Conservation (phyloP, 2,888 invertebrate species). For the Globia sparganii region DNA sequence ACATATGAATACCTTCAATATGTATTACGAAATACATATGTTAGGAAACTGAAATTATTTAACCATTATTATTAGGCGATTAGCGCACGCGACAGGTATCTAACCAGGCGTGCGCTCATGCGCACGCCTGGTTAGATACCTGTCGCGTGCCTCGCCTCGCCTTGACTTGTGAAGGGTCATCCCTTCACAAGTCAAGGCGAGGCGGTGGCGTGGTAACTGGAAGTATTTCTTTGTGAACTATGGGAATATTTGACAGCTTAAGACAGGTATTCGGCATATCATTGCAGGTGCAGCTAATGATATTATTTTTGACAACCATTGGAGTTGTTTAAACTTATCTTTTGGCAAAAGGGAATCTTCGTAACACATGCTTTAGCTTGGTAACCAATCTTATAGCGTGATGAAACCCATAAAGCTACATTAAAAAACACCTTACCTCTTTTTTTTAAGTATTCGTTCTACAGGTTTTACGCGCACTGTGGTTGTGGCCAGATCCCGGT, state of each 20-base stretch:
- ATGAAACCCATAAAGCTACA: constrained; percentile 5
- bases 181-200: constrained; percentile 84
- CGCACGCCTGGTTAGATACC: no score
- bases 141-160: no score
- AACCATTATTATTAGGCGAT: constrained; percentile 61
- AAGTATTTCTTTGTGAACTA: constrained; percentile 47
- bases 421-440: constrained; percentile 1
- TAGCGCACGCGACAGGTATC: constrained; percentile 66
- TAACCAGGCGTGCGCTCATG: constrained; percentile 62
- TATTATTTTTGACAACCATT: neutral
- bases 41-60: constrained; percentile 53
- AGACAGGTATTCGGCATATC: constrained; percentile 5
- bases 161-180: no score
- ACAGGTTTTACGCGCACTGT: constrained; percentile 19
- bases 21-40: constrained; percentile 57
- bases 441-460: constrained; percentile 17
- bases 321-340: neutral
- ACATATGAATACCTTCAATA: constrained; percentile 53
- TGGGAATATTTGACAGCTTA: constrained; percentile 43
- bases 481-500: constrained; percentile 38
- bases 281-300: neutral
- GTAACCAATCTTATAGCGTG: constrained; percentile 1
- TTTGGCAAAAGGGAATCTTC: neutral
- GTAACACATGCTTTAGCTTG: neutral
- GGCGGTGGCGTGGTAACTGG: constrained; percentile 46